These are phyloP conservation scores for Eilema griseolum DNA, from an alignment of 2,888 invertebrate genomes.

Conservation along the genomic window DNA sequence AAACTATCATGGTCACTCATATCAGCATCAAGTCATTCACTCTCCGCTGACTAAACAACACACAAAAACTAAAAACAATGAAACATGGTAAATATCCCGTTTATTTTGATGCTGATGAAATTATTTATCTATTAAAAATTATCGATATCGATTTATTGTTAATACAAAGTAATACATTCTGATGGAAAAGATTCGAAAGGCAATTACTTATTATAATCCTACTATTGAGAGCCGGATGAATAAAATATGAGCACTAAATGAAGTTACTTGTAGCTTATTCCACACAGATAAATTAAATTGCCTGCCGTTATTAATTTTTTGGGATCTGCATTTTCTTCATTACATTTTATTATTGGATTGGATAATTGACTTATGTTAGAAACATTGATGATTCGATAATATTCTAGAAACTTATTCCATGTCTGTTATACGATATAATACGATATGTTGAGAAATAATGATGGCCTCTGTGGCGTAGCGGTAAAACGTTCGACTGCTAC, in stretches of 20 bases:
- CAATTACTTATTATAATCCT: constrained; percentile 1
- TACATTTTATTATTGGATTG: neutral
- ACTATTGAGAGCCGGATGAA: neutral
- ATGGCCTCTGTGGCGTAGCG: no score
- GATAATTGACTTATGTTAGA: neutral
- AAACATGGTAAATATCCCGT: no score
- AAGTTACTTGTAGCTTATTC: neutral
- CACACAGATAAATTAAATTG: neutral
- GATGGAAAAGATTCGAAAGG: constrained; percentile 10
- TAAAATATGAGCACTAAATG: neutral
- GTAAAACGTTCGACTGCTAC: no score
- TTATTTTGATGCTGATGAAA: no score
- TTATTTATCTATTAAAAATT: neutral
- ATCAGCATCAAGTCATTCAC: no score
- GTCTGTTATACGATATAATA: no score
- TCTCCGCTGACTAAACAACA: no score
- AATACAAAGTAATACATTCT: neutral
- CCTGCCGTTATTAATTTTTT: neutral
- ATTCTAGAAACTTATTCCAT: no score
- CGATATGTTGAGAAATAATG: no score
- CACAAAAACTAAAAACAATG: no score
- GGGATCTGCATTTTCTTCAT: neutral
- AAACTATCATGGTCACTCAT: no score
- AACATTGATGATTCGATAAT: neutral
- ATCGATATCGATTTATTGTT: neutral